A percentile compares a stretch with the other conserved stretches of the same genome.
These are phyloP conservation scores for Psephotus haematonotus DNA, from an alignment of 2,113 vertebrate genomes.

Conservation along the genomic window DNA sequence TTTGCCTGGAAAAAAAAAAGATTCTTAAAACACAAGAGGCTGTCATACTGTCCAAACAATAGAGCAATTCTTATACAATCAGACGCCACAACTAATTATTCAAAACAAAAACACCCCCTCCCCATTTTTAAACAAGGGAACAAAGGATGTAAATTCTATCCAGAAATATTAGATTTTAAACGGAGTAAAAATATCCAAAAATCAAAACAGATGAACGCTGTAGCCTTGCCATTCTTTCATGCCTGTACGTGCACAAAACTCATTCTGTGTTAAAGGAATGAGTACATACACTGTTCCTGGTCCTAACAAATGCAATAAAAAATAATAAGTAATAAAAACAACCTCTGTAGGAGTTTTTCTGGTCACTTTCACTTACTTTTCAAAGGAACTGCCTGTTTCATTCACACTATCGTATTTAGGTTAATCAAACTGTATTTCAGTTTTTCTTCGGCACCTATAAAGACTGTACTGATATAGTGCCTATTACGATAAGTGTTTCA, in stretches of 20 bases:
- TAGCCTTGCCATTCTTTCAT: not conserved
- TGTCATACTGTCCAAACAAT: conserved; percentile 53
- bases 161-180: conserved; percentile 58
- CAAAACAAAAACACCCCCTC: conserved; percentile 36
- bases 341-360: conserved; percentile 6
- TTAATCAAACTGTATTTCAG: conserved; percentile 34
- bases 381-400: not conserved
- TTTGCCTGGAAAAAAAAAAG: not conserved
- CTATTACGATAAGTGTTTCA: conserved; percentile 39
- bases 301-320: conserved; percentile 26
- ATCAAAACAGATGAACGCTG: conserved; percentile 11
- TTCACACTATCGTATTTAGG: conserved; percentile 30
- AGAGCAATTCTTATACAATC: conserved; percentile 63
- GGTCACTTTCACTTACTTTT: conserved; percentile 22
- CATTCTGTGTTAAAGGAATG: conserved; percentile 23
- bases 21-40: not conserved
- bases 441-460: conserved; percentile 51
- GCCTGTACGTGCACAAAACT: not conserved
- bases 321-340: conserved; percentile 45
- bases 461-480: conserved; percentile 27
- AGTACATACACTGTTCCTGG: not conserved
- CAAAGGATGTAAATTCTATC: conserved; percentile 55
- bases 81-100: conserved; percentile 56
- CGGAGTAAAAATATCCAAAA: conserved; percentile 56
- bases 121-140: conserved; percentile 46